Evolutionary conservation across 1,140 invertebrate genomes (phyloP).

Genomic region (Drosophila chauvacae): DNA sequence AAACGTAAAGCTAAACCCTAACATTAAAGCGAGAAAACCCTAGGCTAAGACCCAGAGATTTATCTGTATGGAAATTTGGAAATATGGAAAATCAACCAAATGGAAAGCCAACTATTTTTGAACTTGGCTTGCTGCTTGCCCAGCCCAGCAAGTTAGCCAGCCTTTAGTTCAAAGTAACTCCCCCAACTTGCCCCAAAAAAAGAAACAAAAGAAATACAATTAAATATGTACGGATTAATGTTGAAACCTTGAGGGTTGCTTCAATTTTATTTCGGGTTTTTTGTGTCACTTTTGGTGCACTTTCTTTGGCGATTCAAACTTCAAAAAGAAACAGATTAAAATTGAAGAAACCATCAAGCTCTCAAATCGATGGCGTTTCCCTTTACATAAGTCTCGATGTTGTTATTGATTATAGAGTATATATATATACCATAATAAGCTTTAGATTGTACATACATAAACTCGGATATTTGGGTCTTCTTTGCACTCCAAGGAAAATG

Average conservation of each 20-base stretch:
- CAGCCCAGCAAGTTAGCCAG: slow-evolving; percentile 73
- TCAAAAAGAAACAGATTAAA: slow-evolving; percentile 13
- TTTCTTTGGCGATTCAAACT: background rate
- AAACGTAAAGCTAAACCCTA: slow-evolving; percentile 12
- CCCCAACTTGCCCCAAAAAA: slow-evolving; percentile 7
- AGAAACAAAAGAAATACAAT: background rate
- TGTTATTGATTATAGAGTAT: slow-evolving; percentile 47
- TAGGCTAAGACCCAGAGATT: slow-evolving; percentile 35
- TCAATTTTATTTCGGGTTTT: slow-evolving; percentile 25
- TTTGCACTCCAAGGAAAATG: slow-evolving; percentile 31
- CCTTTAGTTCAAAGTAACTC: slow-evolving; percentile 56
- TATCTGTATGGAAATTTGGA: slow-evolving; percentile 5
- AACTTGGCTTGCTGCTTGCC: slow-evolving; percentile 74
- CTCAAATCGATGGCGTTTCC: slow-evolving; percentile 25
- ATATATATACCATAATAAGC: slow-evolving; percentile 28
- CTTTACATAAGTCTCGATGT: slow-evolving; percentile 48
- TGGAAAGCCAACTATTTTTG: slow-evolving; percentile 49
- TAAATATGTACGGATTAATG: background rate
- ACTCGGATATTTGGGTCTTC: slow-evolving; percentile 24
- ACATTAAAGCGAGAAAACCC: slow-evolving; percentile 9
- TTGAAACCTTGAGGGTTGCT: slow-evolving; percentile 20
- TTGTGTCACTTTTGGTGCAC: background rate
- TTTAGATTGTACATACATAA: slow-evolving; percentile 71
- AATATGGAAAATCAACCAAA: slow-evolving; percentile 14
- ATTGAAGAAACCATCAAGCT: slow-evolving; percentile 17